Base-by-base conservation (phyloP, 2,113 vertebrate genomes). In the Anhinga anhinga region DNA sequence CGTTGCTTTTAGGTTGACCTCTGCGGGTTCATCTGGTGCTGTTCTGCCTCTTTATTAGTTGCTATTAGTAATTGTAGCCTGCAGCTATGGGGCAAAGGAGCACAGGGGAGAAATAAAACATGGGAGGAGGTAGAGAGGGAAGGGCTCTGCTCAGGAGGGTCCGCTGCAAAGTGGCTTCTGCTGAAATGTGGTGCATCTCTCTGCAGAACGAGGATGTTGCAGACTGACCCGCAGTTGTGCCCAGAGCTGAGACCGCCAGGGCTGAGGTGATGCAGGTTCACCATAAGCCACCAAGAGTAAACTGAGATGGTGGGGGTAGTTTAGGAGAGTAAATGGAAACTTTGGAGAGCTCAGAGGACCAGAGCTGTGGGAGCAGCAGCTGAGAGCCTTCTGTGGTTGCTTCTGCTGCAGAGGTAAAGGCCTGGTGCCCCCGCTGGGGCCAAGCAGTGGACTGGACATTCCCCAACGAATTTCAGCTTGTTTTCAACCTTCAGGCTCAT, bases 41-140 rank as follows among this genome's bases (percentile, higher is more conserved):
- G 82, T 74, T 79, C 86, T 85, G 77, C 52, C 15, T 25, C 89
- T 88, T 94, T 87, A 93, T 95, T 85, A 82, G 78, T 77, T 72
- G 44, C 81, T 40, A 11, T 70, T 40, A 40, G 95, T 90, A 93
- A 93, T 52, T 85, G 74, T 62, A 93, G 95, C 90, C 87, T 94
- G 84, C 34, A 79, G 93, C 84, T 63, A 45, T 6, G 21, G 87
- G 87, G 56, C 78, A 76, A 49, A 61, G 84, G 62, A 95, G 74
- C 92, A 36, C 8, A 32, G 19, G 53, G 73, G 40, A 78, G 66
- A 69, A 91, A 87, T 65, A 66, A 94, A 95, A 79, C 36, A 29
- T 0, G 2, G 45, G 56, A 94, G 69, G 61, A 94, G 40, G 47
- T 42, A 63, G 52, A 59, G 36, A 93, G 40, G 36, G 67, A 76